Evolutionary conservation across 64 coral and sea anemone species (phyloP).

Genomic region (Dendrophyllia cribrosa): DNA sequence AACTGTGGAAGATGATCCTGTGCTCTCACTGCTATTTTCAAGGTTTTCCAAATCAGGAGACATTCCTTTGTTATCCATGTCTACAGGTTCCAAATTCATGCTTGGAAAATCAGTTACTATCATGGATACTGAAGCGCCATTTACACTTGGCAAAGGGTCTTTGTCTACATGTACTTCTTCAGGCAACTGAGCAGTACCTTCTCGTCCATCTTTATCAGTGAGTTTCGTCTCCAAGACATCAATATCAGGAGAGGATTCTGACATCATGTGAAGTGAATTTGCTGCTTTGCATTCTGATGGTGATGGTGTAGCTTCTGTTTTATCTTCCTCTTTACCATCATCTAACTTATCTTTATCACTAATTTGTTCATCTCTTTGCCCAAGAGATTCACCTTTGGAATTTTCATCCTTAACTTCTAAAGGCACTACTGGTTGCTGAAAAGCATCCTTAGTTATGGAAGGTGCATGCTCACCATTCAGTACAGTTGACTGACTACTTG

Average conservation of each 20-base stretch:
- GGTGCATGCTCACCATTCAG: not conserved
- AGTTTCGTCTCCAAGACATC: conserved; percentile 93
- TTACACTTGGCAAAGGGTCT: not conserved
- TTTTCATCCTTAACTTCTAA: not conserved
- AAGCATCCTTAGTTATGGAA: not conserved
- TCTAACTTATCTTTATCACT: not conserved
- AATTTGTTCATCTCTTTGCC: not conserved
- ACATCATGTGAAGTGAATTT: conserved; percentile 72
- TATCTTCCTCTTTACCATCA: not conserved
- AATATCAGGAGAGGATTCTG: conserved; percentile 70
- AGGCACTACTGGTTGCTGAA: not conserved
- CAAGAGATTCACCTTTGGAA: not conserved
- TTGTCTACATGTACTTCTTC: conserved; percentile 20
- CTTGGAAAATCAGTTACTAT: not conserved
- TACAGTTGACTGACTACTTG: not conserved
- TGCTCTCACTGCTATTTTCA: not conserved
- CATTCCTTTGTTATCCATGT: not conserved
- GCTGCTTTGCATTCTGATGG: conserved; percentile 59
- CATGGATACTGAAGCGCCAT: not conserved
- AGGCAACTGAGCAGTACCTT: conserved; percentile 84
- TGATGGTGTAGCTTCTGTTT: conserved; percentile 5
- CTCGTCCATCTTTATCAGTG: conserved; percentile 75
- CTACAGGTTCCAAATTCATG: not conserved
- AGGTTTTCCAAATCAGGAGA: not conserved
- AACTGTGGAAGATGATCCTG: not conserved